Base-by-base conservation (phyloP, 2,888 invertebrate species). In the Drosophila suboccidentalis region DNA sequence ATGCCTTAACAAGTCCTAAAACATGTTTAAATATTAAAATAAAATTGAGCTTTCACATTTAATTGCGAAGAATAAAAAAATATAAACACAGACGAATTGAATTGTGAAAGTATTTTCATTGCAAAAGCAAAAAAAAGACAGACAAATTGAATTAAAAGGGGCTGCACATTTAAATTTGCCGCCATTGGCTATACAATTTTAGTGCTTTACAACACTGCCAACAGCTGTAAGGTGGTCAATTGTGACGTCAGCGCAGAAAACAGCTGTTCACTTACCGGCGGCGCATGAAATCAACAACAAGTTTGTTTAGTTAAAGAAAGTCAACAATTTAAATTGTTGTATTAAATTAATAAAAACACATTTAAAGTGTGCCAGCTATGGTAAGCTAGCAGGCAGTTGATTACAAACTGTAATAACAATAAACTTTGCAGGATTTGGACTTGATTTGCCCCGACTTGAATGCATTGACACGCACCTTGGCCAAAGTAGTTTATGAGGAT, bases 401-500 rank as follows among this genome's bases (percentile, higher is more conserved):
- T 62, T 2, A 43, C 1, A 60, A 51, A 38, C 9, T 32, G 5
- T 39, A 6, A 71, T 8, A 6, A 15, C 2, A 3, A 15, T 9
- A 15, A 41, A 11, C 13, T 29, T 34, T 75, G 1, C 53, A 68
- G 57, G 91, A 93, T 55, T 93, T 94, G 78, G 90, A 92, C 60
- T 90, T 90, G 47, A 69, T 93, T 26, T 94, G 94, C 1, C 93
- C 94, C 51, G 89, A 93, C 75, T 55, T 73, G 1, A 50, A 6
- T n/a, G 92, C 91, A 69, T 82, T 91, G 19, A 93, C 93, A 77
- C 93, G 94, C 15, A 92, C 93, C 2, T 89, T 94, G 71, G 93
- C 94, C 1, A 92, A 93, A 55, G 93, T 94, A 76, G 93, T 94
- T 3, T 94, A 94, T 78, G 91, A 94, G 49, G 94, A 95, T 82